Conservation (phyloP, 1,140 invertebrate species). For the Pogonognathellus flavescens region DNA sequence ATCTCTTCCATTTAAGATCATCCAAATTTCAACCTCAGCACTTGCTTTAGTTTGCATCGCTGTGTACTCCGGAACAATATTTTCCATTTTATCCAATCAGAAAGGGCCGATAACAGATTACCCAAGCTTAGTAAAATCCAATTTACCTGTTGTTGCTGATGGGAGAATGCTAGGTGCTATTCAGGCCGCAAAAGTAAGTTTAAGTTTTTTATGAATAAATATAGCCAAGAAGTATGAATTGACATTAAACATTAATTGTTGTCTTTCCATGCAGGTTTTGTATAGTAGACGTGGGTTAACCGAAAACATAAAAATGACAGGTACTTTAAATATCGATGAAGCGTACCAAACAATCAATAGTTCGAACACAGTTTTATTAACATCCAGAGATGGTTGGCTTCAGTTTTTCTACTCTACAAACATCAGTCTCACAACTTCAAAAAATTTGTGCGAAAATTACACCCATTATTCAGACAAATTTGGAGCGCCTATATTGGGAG, state of each 20-base stretch:
- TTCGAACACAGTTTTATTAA: not conserved
- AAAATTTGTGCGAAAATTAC: not conserved
- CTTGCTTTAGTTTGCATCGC: not conserved
- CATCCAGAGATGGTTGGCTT: not conserved
- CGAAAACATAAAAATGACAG: not conserved
- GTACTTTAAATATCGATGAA: not conserved
- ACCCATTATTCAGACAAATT: not conserved
- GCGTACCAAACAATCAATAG: not conserved
- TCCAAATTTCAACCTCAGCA: not conserved
- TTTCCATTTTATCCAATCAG: not conserved
- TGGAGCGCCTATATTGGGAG: not conserved
- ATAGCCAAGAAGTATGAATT: not conserved
- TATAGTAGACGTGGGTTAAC: not conserved
- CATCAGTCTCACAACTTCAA: not conserved
- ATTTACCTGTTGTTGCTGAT: not conserved
- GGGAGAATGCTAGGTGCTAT: not conserved
- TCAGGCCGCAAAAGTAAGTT: not conserved
- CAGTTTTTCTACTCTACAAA: not conserved
- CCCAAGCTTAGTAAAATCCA: not conserved
- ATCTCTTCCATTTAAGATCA: not conserved
- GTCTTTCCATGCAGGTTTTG: not conserved
- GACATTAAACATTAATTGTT: too few relatives aligned
- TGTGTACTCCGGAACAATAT: not conserved
- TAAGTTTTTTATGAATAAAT: not conserved
- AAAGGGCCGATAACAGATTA: constrained; percentile 6